These are phyloP conservation scores for Petaurus breviceps DNA, from an alignment of 2,113 vertebrate species.

Conservation along the genomic window DNA sequence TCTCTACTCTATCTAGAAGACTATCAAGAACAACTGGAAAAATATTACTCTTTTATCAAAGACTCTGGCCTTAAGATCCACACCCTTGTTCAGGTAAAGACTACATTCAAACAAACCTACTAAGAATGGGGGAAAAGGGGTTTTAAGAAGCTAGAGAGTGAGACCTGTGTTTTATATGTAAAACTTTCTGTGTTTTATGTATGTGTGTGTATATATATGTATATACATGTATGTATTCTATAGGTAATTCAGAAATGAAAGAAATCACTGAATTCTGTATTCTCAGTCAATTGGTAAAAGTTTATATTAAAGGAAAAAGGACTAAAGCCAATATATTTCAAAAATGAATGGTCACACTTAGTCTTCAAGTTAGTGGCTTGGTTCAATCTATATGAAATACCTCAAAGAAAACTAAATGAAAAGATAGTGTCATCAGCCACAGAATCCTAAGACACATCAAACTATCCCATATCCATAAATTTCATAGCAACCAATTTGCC, in stretches of 20 bases:
- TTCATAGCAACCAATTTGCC: not conserved
- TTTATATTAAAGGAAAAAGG: constrained; percentile 9
- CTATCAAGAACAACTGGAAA: constrained; percentile 84
- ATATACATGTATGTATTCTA: not conserved
- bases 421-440: not conserved
- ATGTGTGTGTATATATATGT: no score
- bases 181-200: not conserved
- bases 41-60: constrained; percentile 83
- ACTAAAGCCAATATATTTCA: not conserved
- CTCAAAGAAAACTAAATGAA: not conserved
- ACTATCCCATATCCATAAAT: not conserved
- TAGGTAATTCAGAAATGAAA: constrained; percentile 17
- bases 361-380: not conserved
- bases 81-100: constrained; percentile 87
- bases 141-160: not conserved
- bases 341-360: constrained; percentile 1
- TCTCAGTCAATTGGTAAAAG: not conserved
- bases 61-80: constrained; percentile 91
- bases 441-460: not conserved
- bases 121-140: not conserved
- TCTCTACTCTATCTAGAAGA: constrained; percentile 90
- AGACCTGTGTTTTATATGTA: not conserved
- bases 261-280: not conserved
- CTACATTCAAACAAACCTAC: not conserved
- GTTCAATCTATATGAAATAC: not conserved